These are phyloP conservation scores for Magallana gigas DNA, from an alignment of 1,140 invertebrate species.

Conservation along the genomic window DNA sequence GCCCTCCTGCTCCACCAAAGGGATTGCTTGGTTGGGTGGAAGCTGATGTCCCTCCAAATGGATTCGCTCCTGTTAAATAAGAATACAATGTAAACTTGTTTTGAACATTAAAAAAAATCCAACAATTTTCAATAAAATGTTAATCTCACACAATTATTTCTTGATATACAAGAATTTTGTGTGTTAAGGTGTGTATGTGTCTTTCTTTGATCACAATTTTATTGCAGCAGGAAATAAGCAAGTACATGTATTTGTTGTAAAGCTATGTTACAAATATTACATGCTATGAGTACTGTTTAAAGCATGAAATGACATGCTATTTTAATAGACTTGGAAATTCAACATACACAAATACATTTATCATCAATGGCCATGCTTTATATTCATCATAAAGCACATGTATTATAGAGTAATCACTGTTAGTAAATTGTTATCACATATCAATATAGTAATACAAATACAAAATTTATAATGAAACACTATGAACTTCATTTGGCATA, in stretches of 20 bases:
- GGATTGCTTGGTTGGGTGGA: constrained; percentile 40
- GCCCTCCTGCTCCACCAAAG: constrained; percentile 27
- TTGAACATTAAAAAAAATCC: background rate
- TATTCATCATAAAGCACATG: too few relatives aligned
- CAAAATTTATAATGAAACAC: too few relatives aligned
- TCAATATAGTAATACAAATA: too few relatives aligned
- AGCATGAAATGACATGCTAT: background rate
- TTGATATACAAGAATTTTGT: background rate
- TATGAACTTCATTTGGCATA: too few relatives aligned
- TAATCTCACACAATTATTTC: background rate
- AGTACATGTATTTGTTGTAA: background rate
- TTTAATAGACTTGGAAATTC: background rate
- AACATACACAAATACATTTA: background rate
- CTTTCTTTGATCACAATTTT: background rate
- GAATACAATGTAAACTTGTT: background rate
- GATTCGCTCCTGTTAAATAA: constrained; percentile 52
- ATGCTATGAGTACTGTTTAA: background rate
- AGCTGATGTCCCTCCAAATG: constrained; percentile 50
- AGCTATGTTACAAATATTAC: background rate
- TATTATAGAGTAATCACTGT: too few relatives aligned
- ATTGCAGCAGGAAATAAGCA: background rate
- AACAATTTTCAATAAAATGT: background rate
- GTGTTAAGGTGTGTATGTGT: background rate
- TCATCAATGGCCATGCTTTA: too few relatives aligned
- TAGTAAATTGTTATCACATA: too few relatives aligned